A percentile compares a stretch with the other conserved stretches of the same genome.
Conservation (phyloP, 2,888 invertebrate species). For the Coleophora flavipennella region DNA sequence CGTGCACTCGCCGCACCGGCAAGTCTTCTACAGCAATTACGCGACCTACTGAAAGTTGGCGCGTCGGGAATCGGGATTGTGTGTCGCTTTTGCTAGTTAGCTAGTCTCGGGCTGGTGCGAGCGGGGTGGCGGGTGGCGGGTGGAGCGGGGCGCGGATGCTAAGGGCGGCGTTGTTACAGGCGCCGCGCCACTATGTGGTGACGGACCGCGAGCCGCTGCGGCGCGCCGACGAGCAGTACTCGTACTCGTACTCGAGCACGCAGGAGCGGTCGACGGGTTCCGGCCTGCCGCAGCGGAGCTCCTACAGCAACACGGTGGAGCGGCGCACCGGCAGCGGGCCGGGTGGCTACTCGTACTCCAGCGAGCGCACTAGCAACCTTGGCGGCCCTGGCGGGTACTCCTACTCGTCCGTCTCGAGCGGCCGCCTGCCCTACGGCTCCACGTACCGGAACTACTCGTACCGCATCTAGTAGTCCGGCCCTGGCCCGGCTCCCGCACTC, state of each 20-base stretch:
- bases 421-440: constrained; percentile 87
- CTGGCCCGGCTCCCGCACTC: constrained; percentile 33
- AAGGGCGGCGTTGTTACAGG: constrained; percentile 78
- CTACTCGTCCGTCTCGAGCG: constrained; percentile 84
- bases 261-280: constrained; percentile 68
- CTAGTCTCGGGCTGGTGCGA: constrained; percentile 45
- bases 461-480: constrained; percentile 77
- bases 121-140: constrained; percentile 35
- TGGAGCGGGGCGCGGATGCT: constrained; percentile 29
- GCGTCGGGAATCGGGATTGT: constrained; percentile 29
- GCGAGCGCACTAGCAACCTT: constrained; percentile 80
- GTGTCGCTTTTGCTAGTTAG: constrained; percentile 64
- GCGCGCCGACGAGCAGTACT: constrained; percentile 87
- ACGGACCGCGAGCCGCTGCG: constrained; percentile 83
- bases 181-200: constrained; percentile 90
- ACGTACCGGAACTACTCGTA: constrained; percentile 89
- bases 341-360: constrained; percentile 83
- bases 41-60: constrained; percentile 53
- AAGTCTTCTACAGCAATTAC: constrained; percentile 70
- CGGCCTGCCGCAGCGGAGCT: constrained; percentile 73
- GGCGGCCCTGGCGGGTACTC: constrained; percentile 89
- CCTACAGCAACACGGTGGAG: constrained; percentile 80
- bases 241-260: constrained; percentile 84
- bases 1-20: constrained; percentile 59
- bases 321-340: constrained; percentile 79